Conservation (phyloP, 1,140 invertebrate species). For the Drosophila simulans region DNA sequence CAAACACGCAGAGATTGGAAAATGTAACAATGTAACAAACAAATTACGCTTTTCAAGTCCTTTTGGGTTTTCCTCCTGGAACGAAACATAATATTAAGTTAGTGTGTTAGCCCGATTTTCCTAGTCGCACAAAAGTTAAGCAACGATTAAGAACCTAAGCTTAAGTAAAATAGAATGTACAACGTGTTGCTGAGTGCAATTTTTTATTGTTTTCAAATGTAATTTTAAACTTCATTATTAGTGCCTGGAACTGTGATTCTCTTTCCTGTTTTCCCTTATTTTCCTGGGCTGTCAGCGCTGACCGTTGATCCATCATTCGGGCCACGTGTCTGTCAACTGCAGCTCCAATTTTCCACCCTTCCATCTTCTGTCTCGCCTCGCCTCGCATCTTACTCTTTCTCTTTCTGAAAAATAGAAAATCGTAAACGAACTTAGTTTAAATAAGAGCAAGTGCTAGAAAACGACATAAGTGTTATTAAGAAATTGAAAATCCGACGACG, state of each 20-base stretch:
- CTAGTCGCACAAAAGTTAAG: too few species aligned
- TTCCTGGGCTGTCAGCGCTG: constrained; percentile 13
- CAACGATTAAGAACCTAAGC: too few species aligned
- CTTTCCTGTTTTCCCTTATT: neutral
- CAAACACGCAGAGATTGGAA: neutral
- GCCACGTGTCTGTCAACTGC: constrained; percentile 31
- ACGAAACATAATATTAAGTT: neutral
- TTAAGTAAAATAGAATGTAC: too few species aligned
- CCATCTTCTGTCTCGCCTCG: neutral
- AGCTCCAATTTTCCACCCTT: neutral
- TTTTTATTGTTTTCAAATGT: neutral
- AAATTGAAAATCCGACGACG: constrained; percentile 6
- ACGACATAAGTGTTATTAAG: constrained; percentile 12
- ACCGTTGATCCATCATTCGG: constrained; percentile 31
- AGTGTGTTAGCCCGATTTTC: too few species aligned
- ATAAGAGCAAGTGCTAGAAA: constrained; percentile 8
- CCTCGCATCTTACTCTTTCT: neutral
- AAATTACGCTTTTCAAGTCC: neutral
- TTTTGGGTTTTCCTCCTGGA: neutral
- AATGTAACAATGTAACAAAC: neutral
- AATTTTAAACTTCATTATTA: neutral
- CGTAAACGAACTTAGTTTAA: constrained; percentile 36
- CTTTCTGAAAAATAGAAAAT: neutral
- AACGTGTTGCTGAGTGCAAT: too few species aligned
- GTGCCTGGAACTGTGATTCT: neutral